Conservation (phyloP, 2,113 vertebrate species). For the Hemichromis elongatus region DNA sequence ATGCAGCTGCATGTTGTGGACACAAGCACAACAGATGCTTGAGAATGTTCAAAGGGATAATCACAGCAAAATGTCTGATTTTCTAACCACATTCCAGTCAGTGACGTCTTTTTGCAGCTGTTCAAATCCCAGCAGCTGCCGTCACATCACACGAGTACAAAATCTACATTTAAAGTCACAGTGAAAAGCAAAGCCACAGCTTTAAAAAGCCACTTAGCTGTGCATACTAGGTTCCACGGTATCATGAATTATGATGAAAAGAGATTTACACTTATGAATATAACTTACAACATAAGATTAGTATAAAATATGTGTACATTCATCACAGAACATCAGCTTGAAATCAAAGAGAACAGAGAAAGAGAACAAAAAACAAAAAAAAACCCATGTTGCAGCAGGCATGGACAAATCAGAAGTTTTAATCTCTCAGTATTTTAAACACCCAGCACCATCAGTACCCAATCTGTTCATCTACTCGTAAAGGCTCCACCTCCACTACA, state of each 20-base stretch:
- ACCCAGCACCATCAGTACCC: neutral
- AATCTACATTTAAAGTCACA: neutral
- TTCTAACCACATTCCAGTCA: neutral
- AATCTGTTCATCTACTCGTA: neutral
- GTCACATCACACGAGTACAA: fast-evolving
- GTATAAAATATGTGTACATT: neutral
- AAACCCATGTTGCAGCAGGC: neutral
- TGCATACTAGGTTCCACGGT: neutral
- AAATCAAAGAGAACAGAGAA: neutral
- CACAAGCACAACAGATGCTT: neutral
- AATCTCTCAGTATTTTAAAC: neutral
- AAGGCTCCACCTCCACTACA: no score
- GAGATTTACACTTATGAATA: neutral
- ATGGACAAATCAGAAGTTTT: neutral
- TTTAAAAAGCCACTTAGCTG: neutral
- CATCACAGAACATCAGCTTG: neutral
- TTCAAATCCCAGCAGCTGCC: neutral
- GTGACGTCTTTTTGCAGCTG: fast-evolving
- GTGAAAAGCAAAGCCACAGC: neutral
- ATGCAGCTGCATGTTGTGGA: neutral
- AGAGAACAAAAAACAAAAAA: no score
- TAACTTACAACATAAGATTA: neutral
- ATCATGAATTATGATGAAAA: neutral
- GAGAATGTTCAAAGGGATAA: neutral
- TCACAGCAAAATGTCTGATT: neutral